A percentile compares a stretch with the other conserved stretches of the same genome.
Conservation (phyloP, 2,888 invertebrate species). For the Tetragnatha montana region DNA sequence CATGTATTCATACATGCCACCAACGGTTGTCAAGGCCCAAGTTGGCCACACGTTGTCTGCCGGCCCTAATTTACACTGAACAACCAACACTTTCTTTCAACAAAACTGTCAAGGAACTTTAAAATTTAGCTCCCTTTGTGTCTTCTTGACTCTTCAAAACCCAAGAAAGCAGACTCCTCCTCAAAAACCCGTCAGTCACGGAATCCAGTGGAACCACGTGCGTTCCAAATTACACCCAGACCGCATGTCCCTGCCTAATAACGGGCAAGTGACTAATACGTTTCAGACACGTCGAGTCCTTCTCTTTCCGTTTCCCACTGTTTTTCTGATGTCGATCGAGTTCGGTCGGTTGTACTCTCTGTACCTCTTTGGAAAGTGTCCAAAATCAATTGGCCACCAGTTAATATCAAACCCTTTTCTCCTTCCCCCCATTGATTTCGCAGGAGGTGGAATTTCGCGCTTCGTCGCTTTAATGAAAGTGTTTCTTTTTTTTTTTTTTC, state of each 20-base stretch:
- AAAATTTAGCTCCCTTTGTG: too few species aligned
- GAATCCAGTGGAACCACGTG: neutral
- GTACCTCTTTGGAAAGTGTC: constrained; percentile 50
- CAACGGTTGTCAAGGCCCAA: too few species aligned
- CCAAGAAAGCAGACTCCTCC: too few species aligned
- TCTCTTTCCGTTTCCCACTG: constrained; percentile 30
- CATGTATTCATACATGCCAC: too few species aligned
- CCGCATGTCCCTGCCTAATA: constrained; percentile 20
- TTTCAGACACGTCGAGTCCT: constrained; percentile 24
- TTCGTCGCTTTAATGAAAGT: constrained; percentile 5
- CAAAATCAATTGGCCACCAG: constrained; percentile 63
- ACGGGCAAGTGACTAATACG: constrained; percentile 25
- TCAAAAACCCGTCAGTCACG: neutral
- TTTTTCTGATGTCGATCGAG: constrained; percentile 48
- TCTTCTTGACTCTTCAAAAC: too few species aligned
- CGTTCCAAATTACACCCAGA: constrained; percentile 8
- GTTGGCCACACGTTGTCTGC: too few species aligned
- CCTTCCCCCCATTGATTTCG: constrained; percentile 4
- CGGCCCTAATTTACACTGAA: too few species aligned
- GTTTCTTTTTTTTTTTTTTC: neutral
- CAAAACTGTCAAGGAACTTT: too few species aligned
- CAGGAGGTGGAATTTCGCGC: constrained; percentile 19
- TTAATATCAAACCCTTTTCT: constrained; percentile 20
- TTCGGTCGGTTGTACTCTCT: neutral
- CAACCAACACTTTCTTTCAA: too few species aligned